A percentile compares a stretch with the other conserved stretches of the same genome.
Evolutionary conservation across 2,888 invertebrate genomes (phyloP).

Genomic region (Periphyllus acericola): DNA sequence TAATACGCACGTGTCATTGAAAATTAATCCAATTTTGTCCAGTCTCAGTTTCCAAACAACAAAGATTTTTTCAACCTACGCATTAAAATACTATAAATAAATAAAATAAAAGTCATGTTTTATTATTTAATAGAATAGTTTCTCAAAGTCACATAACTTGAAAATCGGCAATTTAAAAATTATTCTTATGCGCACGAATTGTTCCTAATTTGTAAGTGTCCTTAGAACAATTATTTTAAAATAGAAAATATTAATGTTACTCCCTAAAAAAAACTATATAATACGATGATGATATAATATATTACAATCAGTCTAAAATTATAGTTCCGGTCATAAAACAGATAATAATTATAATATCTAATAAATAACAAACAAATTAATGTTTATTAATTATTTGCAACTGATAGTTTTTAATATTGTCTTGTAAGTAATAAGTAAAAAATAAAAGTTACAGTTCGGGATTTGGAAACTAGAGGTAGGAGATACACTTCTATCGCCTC

Average conservation of each 20-base stretch:
- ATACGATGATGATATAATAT: background rate
- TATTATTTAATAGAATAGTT: background rate
- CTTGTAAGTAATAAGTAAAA: background rate
- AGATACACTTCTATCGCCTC: background rate
- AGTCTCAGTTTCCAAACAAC: constrained; percentile 16
- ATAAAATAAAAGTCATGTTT: background rate
- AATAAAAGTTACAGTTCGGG: background rate
- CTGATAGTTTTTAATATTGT: background rate
- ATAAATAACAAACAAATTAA: background rate
- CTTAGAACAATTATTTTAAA: background rate
- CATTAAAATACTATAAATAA: background rate
- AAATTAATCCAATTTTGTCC: constrained; percentile 39
- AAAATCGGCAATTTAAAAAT: background rate
- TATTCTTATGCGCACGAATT: background rate
- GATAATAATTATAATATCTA: background rate
- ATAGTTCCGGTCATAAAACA: background rate
- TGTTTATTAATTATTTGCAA: too few species aligned
- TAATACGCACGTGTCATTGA: constrained; percentile 33
- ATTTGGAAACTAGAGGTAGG: background rate
- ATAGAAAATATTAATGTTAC: background rate
- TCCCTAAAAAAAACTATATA: background rate
- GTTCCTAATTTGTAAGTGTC: constrained; percentile 23
- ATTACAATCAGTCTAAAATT: background rate
- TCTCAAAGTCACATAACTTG: background rate
- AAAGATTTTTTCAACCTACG: background rate